Conservation (phyloP, 2,797 vertebrate genomes). For the Microchirus variegatus region DNA sequence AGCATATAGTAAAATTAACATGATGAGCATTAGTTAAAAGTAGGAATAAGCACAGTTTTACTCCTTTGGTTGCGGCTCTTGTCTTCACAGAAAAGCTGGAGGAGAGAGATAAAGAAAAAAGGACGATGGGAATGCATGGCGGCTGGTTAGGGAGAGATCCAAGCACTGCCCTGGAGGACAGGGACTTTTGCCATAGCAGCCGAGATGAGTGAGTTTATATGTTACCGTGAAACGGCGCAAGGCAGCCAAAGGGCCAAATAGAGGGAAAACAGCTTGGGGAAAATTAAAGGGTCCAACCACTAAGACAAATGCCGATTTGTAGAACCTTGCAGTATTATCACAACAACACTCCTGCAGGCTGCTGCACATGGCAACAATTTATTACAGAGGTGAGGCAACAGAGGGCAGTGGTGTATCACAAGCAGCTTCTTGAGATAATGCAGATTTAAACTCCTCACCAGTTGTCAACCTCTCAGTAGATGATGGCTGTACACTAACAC, state of each 20-base stretch:
- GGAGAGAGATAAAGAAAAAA: slow-evolving; percentile 64
- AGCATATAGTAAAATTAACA: slow-evolving; percentile 12
- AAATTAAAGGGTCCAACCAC: slow-evolving; percentile 36
- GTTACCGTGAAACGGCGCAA: slow-evolving; percentile 48
- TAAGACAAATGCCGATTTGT: slow-evolving; percentile 23
- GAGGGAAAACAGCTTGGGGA: slow-evolving; percentile 33
- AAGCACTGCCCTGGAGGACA: slow-evolving; percentile 58
- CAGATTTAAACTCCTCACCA: slow-evolving; percentile 7
- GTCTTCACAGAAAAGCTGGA: slow-evolving; percentile 71
- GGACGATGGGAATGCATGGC: slow-evolving; percentile 59
- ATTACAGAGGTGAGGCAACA: slow-evolving; percentile 47
- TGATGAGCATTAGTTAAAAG: slow-evolving; percentile 44
- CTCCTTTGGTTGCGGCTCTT: slow-evolving; percentile 57
- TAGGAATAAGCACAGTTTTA: slow-evolving; percentile 46
- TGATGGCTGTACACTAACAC: too few species aligned
- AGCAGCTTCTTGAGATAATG: neutral
- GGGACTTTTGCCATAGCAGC: slow-evolving; percentile 49
- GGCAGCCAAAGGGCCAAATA: slow-evolving; percentile 46
- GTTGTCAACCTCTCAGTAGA: neutral
- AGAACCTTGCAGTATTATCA: slow-evolving; percentile 13
- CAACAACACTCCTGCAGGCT: slow-evolving; percentile 32
- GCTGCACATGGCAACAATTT: slow-evolving; percentile 22
- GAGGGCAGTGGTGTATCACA: slow-evolving; percentile 67
- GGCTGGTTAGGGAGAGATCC: slow-evolving; percentile 53
- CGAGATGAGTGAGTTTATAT: slow-evolving; percentile 29